Base-by-base conservation (phyloP, 2,888 invertebrate genomes). In the Gisinianus flammeolus region DNA sequence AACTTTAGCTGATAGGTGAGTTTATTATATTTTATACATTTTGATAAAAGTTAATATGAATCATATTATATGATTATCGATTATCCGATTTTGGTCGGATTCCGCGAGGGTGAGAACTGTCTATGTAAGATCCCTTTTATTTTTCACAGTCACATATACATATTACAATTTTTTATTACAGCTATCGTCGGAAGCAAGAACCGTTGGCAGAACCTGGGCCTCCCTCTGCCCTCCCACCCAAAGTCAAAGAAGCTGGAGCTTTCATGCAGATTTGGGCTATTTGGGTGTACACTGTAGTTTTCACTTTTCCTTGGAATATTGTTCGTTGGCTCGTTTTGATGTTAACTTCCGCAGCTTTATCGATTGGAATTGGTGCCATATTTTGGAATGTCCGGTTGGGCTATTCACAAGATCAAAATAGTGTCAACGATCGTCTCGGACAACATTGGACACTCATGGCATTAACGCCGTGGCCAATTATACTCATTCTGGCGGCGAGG, bases 121-220 rank as follows among this genome's bases (percentile, higher is more conserved):
- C n/a, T n/a, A n/a, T n/a, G n/a, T n/a, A n/a, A n/a, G n/a, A n/a
- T n/a, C n/a, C n/a, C n/a, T n/a, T n/a, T n/a, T n/a, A n/a, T n/a
- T n/a, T 97, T 93, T 87, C 96, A 76, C 97, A 97, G 88, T 97
- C 97, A 0, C 95, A 95, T 10, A 95, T 96, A 80, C 91, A 97
- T 84, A 96, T 97, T 83, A 95, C 96, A 44, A 44, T 19, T 6
- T 19, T 44, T 44, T 12, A 12, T 16, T 12, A 44, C 19, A 16
- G 95, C 76, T 94, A 93, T 85, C 90, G 92, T 84, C 90, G 91
- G 56, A 91, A 93, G 83, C 91, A 92, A 82, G 87, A 90, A 85
- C 89, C 90, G 0, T 86, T 92, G 76, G 89, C 89, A 67, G 91
- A 92, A 85, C 91, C 92, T 6, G 95, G 95, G 0, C 93, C 95